phyloP scores from a whole-genome alignment of 2,888 invertebrate genomes.

The Bimastos eiseni region DNA sequence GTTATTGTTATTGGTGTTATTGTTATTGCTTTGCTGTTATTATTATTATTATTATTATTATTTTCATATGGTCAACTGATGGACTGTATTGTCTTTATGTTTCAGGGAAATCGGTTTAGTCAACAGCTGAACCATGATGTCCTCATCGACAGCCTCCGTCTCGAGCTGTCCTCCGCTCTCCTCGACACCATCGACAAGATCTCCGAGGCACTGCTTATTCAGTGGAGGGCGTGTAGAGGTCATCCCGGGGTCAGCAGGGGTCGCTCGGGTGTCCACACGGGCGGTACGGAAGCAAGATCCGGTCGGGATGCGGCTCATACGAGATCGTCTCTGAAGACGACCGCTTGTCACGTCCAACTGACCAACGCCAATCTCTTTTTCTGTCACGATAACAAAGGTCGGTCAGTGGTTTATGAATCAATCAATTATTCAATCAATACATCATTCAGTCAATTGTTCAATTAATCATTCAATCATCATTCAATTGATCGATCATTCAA shows the following conservation, averaged over 20 bases:
- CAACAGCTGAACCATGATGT: constrained; percentile 49
- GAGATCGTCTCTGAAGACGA: not conserved
- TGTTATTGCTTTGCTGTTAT: not conserved
- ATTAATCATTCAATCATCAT: too few relatives aligned
- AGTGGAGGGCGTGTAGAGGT: not conserved
- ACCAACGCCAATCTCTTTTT: constrained; percentile 35
- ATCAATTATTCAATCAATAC: not conserved
- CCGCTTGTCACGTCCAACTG: constrained; percentile 26
- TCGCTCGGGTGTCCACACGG: too few relatives aligned
- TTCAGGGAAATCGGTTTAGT: not conserved
- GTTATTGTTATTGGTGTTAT: not conserved
- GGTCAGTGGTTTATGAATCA: not conserved
- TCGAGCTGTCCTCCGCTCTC: constrained; percentile 55
- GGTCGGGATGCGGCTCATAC: not conserved
- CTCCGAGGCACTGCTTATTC: constrained; percentile 44
- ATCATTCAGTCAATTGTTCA: not conserved
- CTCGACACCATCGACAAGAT: constrained; percentile 48
- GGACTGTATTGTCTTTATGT: too few relatives aligned
- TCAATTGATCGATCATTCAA: not conserved
- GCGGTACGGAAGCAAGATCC: not conserved
- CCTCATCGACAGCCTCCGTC: constrained; percentile 53
- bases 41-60: too few relatives aligned
- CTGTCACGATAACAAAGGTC: constrained; percentile 29
- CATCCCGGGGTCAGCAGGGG: not conserved
- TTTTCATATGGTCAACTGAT: too few relatives aligned